Base-by-base conservation (phyloP, 1,140 invertebrate species). In the Pteromalus puparum region DNA sequence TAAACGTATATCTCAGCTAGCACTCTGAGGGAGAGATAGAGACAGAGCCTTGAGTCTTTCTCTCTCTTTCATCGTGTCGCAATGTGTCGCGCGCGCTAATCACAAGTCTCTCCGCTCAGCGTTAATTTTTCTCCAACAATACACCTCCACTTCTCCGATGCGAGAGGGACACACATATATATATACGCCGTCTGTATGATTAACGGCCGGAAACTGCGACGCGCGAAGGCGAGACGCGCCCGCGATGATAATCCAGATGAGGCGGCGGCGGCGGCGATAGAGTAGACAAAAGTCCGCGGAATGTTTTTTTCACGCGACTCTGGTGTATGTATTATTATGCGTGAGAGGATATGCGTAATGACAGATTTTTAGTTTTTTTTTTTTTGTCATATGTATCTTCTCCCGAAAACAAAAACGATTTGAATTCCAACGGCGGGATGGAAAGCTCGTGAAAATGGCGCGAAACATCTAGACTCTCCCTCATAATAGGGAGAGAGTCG, bases 91-190 rank as follows among this genome's bases (percentile, higher is more conserved):
- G 26, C 61, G 75, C 76, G 24, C 9, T 80, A 84, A 84, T 84
- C 82, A 74, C 82, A 79, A 61, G 75, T 28, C 67, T 83, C 75
- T 34, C 30, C 30, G 30, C 28, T 6, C 67, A 78, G 82, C 75
- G 82, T 15, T 83, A 83, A 83, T 83, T 76, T 48, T 38, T 72
- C 28, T 30, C 53, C 75, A 67, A 84, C 76, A 84, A 74, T 74
- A 24, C 68, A 61, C 73, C 68, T 72, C 26, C 68, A 30, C 30
- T 18, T 26, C 73, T 38, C 5, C 28, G n/a, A 2, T 18, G 6
- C n/a, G 6, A 42, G 6, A 42, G 6, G 38, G 6, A n/a, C 18
- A 21, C 10, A 9, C 46, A 30, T 53, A 28, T 2, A 61, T 4
- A 48, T 10, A 70, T 7, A 4, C 61, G 61, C 70, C 30, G 15